A percentile compares a stretch with the other conserved stretches of the same genome.
phyloP scores from a whole-genome alignment of 2,797 vertebrate genomes.

The Cyprinodon diabolis region DNA sequence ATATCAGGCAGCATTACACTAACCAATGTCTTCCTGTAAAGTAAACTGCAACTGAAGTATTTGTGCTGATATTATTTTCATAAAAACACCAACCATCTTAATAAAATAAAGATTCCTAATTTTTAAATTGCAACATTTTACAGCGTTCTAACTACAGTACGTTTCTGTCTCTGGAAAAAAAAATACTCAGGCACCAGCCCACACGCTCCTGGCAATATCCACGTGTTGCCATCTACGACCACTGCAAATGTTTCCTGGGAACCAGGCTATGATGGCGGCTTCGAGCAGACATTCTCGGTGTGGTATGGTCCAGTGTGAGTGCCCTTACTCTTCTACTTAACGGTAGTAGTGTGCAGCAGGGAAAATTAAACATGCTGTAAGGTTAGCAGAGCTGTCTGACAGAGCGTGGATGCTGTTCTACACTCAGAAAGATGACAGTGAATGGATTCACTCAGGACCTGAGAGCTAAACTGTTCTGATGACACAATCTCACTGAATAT shows the following conservation, averaged over 20 bases:
- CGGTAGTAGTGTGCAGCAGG: conserved; percentile 36
- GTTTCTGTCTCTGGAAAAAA: conserved; percentile 26
- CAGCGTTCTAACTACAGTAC: conserved; percentile 24
- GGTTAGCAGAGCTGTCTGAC: conserved; percentile 18
- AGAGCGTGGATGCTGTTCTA: neutral
- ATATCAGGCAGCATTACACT: conserved; percentile 32
- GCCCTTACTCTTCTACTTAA: conserved; percentile 83
- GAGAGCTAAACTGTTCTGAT: conserved; percentile 30
- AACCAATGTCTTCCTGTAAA: conserved; percentile 7
- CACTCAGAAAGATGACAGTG: conserved; percentile 7
- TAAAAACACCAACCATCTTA: neutral
- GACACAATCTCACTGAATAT: conserved; percentile 15
- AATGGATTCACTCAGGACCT: conserved; percentile 17
- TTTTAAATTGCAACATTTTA: conserved; percentile 6
- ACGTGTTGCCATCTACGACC: conserved; percentile 91
- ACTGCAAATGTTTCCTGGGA: conserved; percentile 99
- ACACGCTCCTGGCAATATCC: conserved; percentile 93
- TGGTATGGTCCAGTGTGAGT: conserved; percentile 99
- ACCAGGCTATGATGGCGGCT: conserved; percentile 97
- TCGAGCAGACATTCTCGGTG: conserved; percentile 99
- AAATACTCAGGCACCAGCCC: conserved; percentile 92
- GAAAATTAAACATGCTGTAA: conserved; percentile 19
- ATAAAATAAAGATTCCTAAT: neutral
- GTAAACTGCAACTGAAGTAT: conserved; percentile 18
- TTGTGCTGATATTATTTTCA: neutral